Percentiles rank a stretch among this genome's conserved stretches.
These are phyloP conservation scores for Phaenicophaeus curvirostris DNA, from an alignment of 2,797 vertebrate genomes.

Conservation along the genomic window DNA sequence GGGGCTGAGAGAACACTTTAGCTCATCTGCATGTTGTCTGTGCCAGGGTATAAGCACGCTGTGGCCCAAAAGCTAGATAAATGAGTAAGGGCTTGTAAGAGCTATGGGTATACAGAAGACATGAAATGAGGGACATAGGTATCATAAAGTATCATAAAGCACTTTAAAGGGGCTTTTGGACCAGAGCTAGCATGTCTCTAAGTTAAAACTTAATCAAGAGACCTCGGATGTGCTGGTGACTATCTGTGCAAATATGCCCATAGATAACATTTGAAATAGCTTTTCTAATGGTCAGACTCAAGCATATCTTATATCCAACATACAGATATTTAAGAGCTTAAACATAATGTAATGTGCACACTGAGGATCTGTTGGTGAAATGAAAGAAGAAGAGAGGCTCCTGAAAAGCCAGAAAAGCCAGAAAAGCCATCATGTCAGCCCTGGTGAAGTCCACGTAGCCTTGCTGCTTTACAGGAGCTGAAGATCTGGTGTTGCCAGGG, in stretches of 20 bases:
- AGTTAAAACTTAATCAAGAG: not conserved
- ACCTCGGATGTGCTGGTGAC: not conserved
- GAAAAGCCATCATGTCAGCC: not conserved
- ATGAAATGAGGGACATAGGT: not conserved
- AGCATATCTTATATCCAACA: not conserved
- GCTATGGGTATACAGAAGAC: not conserved
- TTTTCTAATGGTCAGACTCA: not conserved
- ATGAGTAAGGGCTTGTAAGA: not conserved
- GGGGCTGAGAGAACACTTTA: not conserved
- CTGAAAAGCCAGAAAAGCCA: not conserved
- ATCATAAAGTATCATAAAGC: not conserved
- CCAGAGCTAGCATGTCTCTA: not conserved
- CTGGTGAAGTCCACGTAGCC: not conserved
- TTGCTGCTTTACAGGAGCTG: not conserved
- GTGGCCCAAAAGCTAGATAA: not conserved
- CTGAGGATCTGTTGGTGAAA: not conserved
- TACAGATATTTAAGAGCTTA: not conserved
- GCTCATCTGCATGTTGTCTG: not conserved
- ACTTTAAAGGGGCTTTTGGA: not conserved
- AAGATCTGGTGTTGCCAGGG: constrained; percentile 7
- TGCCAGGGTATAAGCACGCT: not conserved
- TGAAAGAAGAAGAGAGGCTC: not conserved
- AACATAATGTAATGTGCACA: not conserved
- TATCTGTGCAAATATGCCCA: not conserved
- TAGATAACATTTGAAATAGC: not conserved